phyloP scores from a whole-genome alignment of 2,113 vertebrate species.

The Ochotona princeps region DNA sequence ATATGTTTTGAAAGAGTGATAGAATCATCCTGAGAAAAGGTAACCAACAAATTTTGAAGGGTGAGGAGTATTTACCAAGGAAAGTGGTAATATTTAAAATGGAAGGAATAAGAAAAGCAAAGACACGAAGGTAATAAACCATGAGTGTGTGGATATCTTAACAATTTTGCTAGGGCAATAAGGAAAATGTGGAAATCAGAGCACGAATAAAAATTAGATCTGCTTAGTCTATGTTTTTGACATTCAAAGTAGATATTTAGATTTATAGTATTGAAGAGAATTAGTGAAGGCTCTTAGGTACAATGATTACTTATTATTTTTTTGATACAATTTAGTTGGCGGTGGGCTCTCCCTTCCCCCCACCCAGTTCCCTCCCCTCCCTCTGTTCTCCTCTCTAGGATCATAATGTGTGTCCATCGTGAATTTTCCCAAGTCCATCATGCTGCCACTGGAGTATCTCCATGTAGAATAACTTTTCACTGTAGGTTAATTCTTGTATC shows the following conservation, averaged over 20 bases:
- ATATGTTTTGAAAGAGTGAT: constrained; percentile 31
- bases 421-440: too few species aligned
- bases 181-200: background rate
- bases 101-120: background rate
- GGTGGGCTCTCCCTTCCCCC: too few species aligned
- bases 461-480: too few species aligned
- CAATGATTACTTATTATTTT: too few species aligned
- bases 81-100: background rate
- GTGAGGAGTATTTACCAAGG: background rate
- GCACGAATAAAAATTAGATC: background rate
- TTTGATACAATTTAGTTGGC: too few species aligned
- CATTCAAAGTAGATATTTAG: background rate
- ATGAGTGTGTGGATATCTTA: background rate
- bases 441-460: too few species aligned
- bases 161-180: background rate
- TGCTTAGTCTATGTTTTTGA: background rate
- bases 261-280: background rate
- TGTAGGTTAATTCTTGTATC: too few species aligned
- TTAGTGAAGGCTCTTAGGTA: background rate
- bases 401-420: too few species aligned
- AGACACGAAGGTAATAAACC: background rate
- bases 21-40: background rate
- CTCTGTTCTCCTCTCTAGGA: too few species aligned
- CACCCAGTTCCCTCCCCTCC: too few species aligned
- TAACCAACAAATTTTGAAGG: background rate